phyloP scores from a whole-genome alignment of 2,888 invertebrate species.

The Eupithecia dodoneata region DNA sequence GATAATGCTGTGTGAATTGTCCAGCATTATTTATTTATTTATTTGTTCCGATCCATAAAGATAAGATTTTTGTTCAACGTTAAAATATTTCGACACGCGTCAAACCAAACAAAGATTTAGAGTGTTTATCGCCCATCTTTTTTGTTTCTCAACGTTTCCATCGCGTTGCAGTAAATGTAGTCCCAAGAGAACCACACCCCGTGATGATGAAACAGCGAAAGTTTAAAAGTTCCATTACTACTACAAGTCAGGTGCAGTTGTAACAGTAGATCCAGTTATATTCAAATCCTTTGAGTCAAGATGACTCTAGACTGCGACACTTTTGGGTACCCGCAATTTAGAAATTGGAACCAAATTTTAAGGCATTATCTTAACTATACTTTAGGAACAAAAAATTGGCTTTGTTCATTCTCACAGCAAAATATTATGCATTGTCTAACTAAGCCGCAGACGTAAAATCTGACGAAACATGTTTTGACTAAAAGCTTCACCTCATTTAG shows the following conservation, averaged over 20 bases:
- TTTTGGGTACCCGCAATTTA: too few species aligned
- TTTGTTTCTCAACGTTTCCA: conserved; percentile 4
- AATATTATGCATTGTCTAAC: conserved; percentile 61
- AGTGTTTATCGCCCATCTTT: neutral
- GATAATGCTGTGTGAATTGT: too few species aligned
- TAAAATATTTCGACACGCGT: neutral
- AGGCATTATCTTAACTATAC: too few species aligned
- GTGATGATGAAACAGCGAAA: neutral
- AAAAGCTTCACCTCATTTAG: conserved; percentile 75
- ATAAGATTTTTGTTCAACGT: neutral
- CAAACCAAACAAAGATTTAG: neutral
- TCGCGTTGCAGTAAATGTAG: neutral
- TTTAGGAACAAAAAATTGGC: conserved; percentile 22
- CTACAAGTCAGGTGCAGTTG: too few species aligned
- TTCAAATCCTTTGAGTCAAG: too few species aligned
- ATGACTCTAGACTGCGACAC: too few species aligned
- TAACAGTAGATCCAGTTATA: too few species aligned
- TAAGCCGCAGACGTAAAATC: conserved; percentile 61
- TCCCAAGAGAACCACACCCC: neutral
- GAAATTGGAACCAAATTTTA: too few species aligned
- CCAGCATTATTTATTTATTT: too few species aligned
- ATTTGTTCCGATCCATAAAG: neutral
- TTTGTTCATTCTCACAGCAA: conserved; percentile 54
- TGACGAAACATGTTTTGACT: conserved; percentile 65
- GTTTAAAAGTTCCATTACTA: neutral